Percentiles rank a stretch among this genome's conserved stretches.
These are phyloP conservation scores for Micromesistius poutassou DNA, from an alignment of 2,797 vertebrate genomes.

Conservation along the genomic window DNA sequence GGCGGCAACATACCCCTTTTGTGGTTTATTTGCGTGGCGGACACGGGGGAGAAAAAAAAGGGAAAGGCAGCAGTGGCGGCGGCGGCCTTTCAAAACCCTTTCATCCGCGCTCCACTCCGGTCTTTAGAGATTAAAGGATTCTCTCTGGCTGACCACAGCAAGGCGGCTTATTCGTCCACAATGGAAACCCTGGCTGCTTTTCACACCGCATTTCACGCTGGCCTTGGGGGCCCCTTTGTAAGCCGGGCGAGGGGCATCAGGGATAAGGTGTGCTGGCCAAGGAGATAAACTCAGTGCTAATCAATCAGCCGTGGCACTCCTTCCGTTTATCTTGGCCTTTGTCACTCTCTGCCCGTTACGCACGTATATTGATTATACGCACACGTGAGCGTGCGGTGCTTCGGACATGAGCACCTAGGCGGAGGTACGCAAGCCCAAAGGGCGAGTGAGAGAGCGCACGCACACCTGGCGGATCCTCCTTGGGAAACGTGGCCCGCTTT, in stretches of 20 bases:
- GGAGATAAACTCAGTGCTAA: slow-evolving; percentile 65
- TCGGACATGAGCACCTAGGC: not conserved
- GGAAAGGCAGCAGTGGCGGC: too few relatives aligned
- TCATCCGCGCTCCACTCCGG: slow-evolving; percentile 41
- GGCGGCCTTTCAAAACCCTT: not conserved
- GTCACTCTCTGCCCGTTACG: not conserved
- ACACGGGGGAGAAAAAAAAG: slow-evolving; percentile 19
- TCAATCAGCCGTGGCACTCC: slow-evolving; percentile 55
- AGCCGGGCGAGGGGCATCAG: slow-evolving; percentile 41
- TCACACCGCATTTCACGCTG: slow-evolving; percentile 53
- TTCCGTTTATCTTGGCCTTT: not conserved
- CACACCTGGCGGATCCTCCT: not conserved
- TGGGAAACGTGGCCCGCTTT: slow-evolving; percentile 6
- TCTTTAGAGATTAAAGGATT: slow-evolving; percentile 63
- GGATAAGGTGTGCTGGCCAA: slow-evolving; percentile 46
- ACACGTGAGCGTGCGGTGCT: not conserved
- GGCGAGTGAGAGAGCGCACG: not conserved
- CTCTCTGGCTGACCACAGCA: slow-evolving; percentile 42
- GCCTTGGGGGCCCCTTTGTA: slow-evolving; percentile 52
- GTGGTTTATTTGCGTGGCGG: slow-evolving; percentile 30
- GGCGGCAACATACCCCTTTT: slow-evolving; percentile 35
- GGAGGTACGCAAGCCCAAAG: not conserved
- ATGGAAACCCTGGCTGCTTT: slow-evolving; percentile 52
- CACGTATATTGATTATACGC: not conserved
- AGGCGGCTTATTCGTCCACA: slow-evolving; percentile 57